Base-by-base conservation (phyloP, 2,888 invertebrate species). In the Tortrix viridana region DNA sequence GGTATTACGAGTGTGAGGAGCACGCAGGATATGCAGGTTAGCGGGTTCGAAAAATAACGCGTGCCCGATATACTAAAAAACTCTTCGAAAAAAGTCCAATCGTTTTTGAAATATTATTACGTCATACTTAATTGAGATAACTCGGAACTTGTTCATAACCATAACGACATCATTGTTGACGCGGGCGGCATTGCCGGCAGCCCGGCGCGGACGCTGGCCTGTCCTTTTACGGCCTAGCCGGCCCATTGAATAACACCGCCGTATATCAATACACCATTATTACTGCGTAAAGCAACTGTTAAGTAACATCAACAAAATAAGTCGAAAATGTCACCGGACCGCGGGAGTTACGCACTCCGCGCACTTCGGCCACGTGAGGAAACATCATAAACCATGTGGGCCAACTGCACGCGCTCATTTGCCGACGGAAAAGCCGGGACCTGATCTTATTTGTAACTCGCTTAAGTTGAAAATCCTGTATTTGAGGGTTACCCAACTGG, bases 231-330 rank as follows among this genome's bases (percentile, higher is more conserved):
- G 41, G 41, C 4, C 32, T 7, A 16, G 41, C n/a, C 56, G 37
- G 14, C 49, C 46, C 20, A 47, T 56, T 44, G 37, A 49, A 50
- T 19, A 61, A 44, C 55, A 43, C n/a, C 18, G 26, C 47, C 47
- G 49, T 54, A 52, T 38, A 48, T 48, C 14, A 19, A 32, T 46
- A 62, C 12, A 12, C 62, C 57, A 16, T 46, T 48, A 52, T 57
- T 52, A 63, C 52, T 37, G 44, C 38, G 52, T 32, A 57, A 57
- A 52, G 22, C 47, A 38, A 44, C 49, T 26, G 52, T 63, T 63
- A 63, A 57, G 53, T 63, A 63, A 62, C 41, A 43, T 3, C 60
- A 48, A 50, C 52, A 57, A 63, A 53, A 58, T 63, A 53, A 57
- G 43, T 53, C 41, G 47, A 63, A 63, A 55, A 58, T 63, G 57